These are phyloP conservation scores for Zingel zingel DNA, from an alignment of 2,113 vertebrate species.

Conservation along the genomic window DNA sequence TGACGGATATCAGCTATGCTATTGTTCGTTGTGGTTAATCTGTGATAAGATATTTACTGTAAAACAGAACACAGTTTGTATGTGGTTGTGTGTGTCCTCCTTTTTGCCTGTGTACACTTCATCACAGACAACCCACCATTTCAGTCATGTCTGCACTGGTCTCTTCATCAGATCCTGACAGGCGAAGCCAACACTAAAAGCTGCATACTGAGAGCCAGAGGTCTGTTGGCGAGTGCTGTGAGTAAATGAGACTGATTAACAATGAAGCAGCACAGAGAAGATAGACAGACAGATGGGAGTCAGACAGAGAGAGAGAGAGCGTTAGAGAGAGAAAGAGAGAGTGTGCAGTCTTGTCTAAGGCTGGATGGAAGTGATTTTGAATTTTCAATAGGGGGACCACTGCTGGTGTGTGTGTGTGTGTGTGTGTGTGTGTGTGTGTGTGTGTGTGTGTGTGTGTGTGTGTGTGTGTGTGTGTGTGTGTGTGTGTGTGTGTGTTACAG, in stretches of 20 bases:
- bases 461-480: not conserved
- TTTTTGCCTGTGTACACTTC: not conserved
- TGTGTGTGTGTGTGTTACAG: not conserved
- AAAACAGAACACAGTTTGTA: not conserved
- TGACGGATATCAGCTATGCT: not conserved
- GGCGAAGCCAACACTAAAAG: conserved; percentile 6
- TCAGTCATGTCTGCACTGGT: conserved; percentile 1
- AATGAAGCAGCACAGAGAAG: conserved; percentile 23
- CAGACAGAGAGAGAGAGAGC: conserved; percentile 9
- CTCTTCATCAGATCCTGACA: conserved; percentile 20
- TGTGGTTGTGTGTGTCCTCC: not conserved
- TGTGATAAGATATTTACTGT: not conserved
- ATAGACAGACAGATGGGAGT: conserved; percentile 22
- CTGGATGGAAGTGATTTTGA: conserved; percentile 15
- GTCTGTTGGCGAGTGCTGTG: conserved; percentile 9
- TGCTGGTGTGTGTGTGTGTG: not conserved
- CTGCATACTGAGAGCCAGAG: conserved; percentile 35
- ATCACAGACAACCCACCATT: conserved; percentile 5
- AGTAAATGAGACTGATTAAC: conserved; percentile 44
- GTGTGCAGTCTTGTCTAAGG: too few species aligned
- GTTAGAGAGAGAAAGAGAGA: not conserved
- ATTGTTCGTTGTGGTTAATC: not conserved
- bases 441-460: not conserved
- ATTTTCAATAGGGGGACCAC: conserved; percentile 15
- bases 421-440: not conserved